Base-by-base conservation (phyloP, 2,113 vertebrate species). In the Melanotaenia duboulayi region DNA sequence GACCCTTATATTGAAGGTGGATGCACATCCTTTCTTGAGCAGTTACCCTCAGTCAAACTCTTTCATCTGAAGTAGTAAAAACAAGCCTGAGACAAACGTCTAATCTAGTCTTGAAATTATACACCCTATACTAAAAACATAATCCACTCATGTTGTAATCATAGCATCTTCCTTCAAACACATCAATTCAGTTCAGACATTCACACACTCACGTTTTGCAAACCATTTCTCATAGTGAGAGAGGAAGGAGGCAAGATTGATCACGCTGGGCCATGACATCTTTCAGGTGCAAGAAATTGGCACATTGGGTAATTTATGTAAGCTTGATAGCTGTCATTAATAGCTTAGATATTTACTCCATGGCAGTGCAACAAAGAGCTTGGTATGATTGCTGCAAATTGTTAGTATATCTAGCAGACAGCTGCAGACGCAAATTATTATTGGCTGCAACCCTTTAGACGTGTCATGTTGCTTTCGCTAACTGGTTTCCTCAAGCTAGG, bases 381-480 rank as follows among this genome's bases (percentile, higher is more conserved):
- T 13, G 58, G 5, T 73, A 46, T 66, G 20, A 76, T 71, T 71
- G 55, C 69, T 66, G 56, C 6, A 84, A 68, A 82, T 83, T 75
- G 72, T 87, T 71, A 64, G 62, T 67, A 37, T 63, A 69, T 81
- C n/a, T 35, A 49, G 66, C 68, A 81, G 82, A 73, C 78, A 73
- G 68, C 65, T 82, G 75, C 52, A 68, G 61, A 73, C 71, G 59
- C 16, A 71, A 84, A 71, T 81, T 54, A 66, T 74, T 58, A 57
- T 19, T 11, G 48, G 48, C 28, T 35, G 40, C 63, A 60, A 59
- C 5, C 25, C 11, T 71, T 61, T 54, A 78, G 48, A 50, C 51
- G 4, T 63, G 37, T 39, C 44, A 46, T 65, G 51, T 16, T 2
- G 10, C 65, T 4, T 12, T 63, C 52, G 39, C 52, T 64, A 58